Conservation (phyloP, 2,113 vertebrate species). For the Myrmophylax atrothorax region DNA sequence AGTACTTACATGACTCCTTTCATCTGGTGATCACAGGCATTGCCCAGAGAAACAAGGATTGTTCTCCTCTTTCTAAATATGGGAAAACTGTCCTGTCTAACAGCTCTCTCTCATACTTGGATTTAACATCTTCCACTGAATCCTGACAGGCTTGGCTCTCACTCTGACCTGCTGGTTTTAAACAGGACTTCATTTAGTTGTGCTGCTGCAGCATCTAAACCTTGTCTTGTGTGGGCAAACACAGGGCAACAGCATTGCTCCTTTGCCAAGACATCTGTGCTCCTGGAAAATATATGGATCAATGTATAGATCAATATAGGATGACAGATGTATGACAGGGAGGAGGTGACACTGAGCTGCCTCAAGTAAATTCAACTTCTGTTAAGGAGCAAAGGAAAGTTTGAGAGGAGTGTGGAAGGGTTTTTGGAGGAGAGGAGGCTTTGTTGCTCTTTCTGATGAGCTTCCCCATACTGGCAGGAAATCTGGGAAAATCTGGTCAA, state of each 20-base stretch:
- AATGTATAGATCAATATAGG: fast-evolving
- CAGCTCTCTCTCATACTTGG: neutral
- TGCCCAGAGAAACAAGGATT: neutral
- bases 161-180: neutral
- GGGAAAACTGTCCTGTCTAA: neutral
- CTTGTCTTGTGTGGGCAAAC: neutral
- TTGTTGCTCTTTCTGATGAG: neutral
- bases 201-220: neutral
- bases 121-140: neutral
- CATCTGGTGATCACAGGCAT: slow-evolving; percentile 31
- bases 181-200: neutral
- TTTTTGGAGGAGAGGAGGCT: neutral
- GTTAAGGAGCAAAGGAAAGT: neutral
- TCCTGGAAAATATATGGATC: fast-evolving
- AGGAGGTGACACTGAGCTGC: neutral
- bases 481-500: neutral
- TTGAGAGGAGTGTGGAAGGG: fast-evolving
- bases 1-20: slow-evolving; percentile 58
- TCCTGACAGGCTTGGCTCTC: neutral
- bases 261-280: neutral
- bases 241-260: neutral
- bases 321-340: neutral
- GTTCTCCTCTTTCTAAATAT: neutral
- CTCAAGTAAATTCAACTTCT: neutral
- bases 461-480: neutral